phyloP scores from a whole-genome alignment of 2,113 vertebrate species.

The Gymnorhina tibicen region DNA sequence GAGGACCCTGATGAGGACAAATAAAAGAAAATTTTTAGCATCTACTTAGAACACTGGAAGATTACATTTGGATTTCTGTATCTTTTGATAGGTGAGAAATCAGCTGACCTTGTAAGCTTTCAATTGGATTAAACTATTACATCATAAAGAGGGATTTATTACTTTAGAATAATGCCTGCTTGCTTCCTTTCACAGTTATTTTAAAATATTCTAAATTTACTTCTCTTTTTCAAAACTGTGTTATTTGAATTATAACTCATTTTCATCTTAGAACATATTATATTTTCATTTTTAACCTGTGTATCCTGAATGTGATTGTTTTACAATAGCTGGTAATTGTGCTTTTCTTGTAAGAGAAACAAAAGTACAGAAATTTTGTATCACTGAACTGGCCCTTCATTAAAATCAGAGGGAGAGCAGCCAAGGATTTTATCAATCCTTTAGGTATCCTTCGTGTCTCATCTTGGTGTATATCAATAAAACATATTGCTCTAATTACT shows the following conservation, averaged over 20 bases:
- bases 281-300: not conserved
- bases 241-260: not conserved
- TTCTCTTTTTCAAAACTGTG: not conserved
- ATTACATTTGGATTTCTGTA: not conserved
- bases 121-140: not conserved
- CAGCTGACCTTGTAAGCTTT: not conserved
- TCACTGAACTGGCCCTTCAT: not conserved
- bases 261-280: not conserved
- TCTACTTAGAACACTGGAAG: not conserved
- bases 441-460: not conserved
- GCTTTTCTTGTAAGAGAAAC: not conserved
- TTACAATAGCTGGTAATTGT: not conserved
- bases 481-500: not conserved
- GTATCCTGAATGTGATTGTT: not conserved
- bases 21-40: not conserved
- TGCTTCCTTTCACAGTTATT: not conserved
- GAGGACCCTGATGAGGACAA: not conserved
- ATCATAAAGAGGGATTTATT: not conserved
- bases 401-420: not conserved
- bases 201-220: not conserved
- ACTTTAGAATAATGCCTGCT: not conserved
- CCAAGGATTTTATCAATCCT: not conserved
- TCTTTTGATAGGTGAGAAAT: not conserved
- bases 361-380: not conserved
- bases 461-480: not conserved